phyloP scores from a whole-genome alignment of 2,888 invertebrate species.

The Notocelia uddmanniana region DNA sequence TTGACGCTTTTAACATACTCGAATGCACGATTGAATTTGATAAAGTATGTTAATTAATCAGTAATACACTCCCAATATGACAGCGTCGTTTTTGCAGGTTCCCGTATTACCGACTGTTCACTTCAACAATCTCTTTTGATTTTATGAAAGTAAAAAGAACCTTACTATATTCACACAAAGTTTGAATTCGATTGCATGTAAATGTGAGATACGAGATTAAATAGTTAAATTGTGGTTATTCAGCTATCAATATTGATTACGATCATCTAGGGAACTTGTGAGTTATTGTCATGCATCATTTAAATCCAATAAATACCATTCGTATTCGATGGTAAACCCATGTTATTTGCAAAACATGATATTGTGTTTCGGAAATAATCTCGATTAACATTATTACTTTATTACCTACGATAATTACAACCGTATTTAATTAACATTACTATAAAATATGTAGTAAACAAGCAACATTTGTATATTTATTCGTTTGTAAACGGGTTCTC shows the following conservation, averaged over 20 bases:
- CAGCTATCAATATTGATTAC: slow-evolving; percentile 44
- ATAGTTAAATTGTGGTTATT: background rate
- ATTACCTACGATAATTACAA: background rate
- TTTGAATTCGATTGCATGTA: background rate
- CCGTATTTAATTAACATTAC: background rate
- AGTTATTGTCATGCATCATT: slow-evolving; percentile 41
- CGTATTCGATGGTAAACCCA: slow-evolving; percentile 6
- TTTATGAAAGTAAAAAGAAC: background rate
- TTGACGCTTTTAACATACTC: slow-evolving; percentile 17
- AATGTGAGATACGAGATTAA: background rate
- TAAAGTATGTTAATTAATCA: slow-evolving; percentile 36
- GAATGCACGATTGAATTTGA: slow-evolving; percentile 28
- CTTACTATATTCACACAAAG: background rate
- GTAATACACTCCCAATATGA: slow-evolving; percentile 25
- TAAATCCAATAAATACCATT: slow-evolving; percentile 34
- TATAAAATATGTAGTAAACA: no score
- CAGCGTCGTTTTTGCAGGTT: slow-evolving; percentile 22
- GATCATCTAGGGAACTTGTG: slow-evolving; percentile 37
- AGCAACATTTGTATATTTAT: background rate
- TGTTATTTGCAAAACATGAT: slow-evolving; percentile 20
- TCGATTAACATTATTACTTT: no score
- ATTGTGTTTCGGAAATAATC: background rate
- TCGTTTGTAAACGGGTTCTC: no score
- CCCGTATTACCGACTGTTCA: background rate
- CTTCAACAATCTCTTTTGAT: background rate